These are phyloP conservation scores for Smittia sp. DNA, from an alignment of 2,888 invertebrate genomes.

Conservation along the genomic window DNA sequence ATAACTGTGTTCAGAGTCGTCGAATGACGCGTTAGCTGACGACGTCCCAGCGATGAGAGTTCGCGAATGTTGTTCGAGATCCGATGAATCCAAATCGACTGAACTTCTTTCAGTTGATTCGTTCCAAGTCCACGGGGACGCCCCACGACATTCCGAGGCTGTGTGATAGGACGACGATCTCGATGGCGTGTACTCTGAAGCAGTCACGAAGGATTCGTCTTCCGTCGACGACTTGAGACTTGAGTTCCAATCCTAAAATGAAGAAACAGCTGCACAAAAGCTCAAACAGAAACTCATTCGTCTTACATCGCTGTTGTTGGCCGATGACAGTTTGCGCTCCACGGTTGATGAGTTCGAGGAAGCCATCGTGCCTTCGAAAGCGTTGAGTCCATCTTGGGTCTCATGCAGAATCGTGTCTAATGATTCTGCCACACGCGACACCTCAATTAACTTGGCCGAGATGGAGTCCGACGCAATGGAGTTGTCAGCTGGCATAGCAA, in stretches of 20 bases:
- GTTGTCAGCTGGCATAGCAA: constrained; percentile 55
- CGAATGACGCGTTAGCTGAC: constrained; percentile 51
- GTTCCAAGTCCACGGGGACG: constrained; percentile 58
- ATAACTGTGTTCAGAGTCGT: constrained; percentile 51
- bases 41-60: constrained; percentile 44
- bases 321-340: constrained; percentile 32
- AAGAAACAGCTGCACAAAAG: background rate
- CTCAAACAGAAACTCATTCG: background rate
- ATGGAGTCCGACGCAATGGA: constrained; percentile 65
- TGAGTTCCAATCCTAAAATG: constrained; percentile 53
- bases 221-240: constrained; percentile 53
- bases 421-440: constrained; percentile 65
- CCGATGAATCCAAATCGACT: constrained; percentile 50
- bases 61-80: constrained; percentile 44
- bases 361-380: constrained; percentile 27
- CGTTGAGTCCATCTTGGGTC: constrained; percentile 53
- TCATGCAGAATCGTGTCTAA: constrained; percentile 60
- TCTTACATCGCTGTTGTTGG: constrained; percentile 38
- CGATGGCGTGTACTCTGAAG: constrained; percentile 67
- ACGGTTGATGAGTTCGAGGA: constrained; percentile 1
- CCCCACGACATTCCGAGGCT: constrained; percentile 63
- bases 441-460: constrained; percentile 62
- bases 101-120: constrained; percentile 55
- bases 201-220: constrained; percentile 66
- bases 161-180: constrained; percentile 68